Percentiles rank a stretch among this genome's conserved stretches.
phyloP scores from a whole-genome alignment of 2,888 invertebrate genomes.

The Scrobipalpa costella region DNA sequence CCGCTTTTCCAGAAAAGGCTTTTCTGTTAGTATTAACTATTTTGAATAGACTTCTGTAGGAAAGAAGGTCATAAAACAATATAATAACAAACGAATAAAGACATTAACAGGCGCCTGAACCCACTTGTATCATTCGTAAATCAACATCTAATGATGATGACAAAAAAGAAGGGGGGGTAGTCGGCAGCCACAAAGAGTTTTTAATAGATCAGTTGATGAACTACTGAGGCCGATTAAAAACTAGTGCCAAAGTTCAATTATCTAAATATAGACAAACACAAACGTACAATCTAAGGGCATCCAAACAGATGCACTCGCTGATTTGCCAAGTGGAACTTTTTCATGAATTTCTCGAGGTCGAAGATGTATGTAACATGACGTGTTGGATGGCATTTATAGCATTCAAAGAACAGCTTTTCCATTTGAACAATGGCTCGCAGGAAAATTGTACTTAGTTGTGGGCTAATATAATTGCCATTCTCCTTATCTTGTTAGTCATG shows the following conservation, averaged over 20 bases:
- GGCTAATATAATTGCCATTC: background rate
- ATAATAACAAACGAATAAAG: background rate
- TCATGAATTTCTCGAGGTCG: background rate
- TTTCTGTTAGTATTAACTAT: too few relatives aligned
- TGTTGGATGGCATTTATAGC: background rate
- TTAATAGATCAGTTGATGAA: background rate
- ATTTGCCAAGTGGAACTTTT: slow-evolving; percentile 12
- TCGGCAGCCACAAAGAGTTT: slow-evolving; percentile 5
- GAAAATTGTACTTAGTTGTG: background rate
- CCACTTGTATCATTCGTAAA: too few relatives aligned
- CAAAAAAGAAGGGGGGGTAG: background rate
- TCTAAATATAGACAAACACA: background rate
- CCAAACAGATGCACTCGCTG: background rate
- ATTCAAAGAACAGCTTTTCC: background rate
- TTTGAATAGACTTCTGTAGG: too few relatives aligned
- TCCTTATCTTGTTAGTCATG: slow-evolving; percentile 1
- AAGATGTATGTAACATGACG: background rate
- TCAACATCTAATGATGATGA: background rate
- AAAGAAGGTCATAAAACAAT: too few relatives aligned
- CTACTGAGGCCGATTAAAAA: background rate
- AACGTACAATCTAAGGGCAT: background rate
- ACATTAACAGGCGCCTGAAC: background rate
- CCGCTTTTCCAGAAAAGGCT: too few relatives aligned
- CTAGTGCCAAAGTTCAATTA: slow-evolving; percentile 7
- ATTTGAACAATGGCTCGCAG: background rate